phyloP scores from a whole-genome alignment of 1,140 invertebrate genomes.

The Diorhabda elongata region DNA sequence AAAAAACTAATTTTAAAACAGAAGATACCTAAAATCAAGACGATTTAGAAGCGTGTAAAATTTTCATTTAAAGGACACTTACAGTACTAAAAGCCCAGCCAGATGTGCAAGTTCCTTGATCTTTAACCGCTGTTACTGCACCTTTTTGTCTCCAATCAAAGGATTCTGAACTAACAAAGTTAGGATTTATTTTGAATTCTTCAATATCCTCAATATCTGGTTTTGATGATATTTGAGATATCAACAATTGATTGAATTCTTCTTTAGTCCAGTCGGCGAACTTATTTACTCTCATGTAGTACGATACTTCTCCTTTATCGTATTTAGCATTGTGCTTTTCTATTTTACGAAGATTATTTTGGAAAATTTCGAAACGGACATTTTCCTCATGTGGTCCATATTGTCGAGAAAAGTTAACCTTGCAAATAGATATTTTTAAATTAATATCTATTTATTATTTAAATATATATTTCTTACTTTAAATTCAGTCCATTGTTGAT shows the following conservation, averaged over 20 bases:
- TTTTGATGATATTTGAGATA: background rate
- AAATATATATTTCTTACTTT: background rate
- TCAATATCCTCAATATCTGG: background rate
- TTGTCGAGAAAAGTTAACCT: too few relatives aligned
- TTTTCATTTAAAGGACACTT: background rate
- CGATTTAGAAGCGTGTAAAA: background rate
- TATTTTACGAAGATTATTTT: conserved; percentile 22
- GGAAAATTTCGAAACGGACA: conserved; percentile 59
- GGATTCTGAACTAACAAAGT: background rate
- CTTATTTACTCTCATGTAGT: conserved; percentile 21
- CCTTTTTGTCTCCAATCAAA: conserved; percentile 4
- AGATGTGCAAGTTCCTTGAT: background rate
- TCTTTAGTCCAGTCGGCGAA: conserved; percentile 27
- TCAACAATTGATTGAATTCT: conserved; percentile 23
- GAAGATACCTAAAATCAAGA: too few relatives aligned
- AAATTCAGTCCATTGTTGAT: background rate
- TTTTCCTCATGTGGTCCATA: conserved; percentile 57
- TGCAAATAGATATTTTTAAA: background rate
- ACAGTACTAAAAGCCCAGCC: conserved; percentile 12
- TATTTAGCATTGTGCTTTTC: conserved; percentile 28
- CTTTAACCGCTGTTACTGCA: background rate
- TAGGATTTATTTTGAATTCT: background rate
- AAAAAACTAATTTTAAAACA: too few relatives aligned
- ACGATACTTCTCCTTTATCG: conserved; percentile 26
- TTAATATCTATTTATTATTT: background rate